These are phyloP conservation scores for Chloebia gouldiae DNA, from an alignment of 2,113 vertebrate genomes.

Conservation along the genomic window DNA sequence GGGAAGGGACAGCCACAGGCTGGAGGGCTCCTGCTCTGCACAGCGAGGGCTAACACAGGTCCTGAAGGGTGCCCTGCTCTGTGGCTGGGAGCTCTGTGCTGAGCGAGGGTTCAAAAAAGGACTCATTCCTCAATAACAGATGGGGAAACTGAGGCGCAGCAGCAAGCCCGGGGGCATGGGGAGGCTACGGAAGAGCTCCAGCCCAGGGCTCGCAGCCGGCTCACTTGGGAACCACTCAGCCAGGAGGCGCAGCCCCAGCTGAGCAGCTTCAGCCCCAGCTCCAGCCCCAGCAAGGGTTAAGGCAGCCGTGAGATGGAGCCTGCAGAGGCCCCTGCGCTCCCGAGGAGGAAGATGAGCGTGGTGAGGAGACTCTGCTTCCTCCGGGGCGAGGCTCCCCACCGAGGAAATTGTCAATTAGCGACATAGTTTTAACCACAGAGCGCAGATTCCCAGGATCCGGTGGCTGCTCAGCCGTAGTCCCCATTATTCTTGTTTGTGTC, in stretches of 20 bases:
- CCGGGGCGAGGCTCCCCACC: background rate
- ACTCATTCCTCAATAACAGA: fast-evolving
- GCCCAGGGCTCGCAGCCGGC: background rate
- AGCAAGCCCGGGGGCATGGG: fast-evolving
- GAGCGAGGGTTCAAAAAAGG: background rate
- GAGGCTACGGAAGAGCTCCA: fast-evolving
- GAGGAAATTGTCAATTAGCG: slow-evolving; percentile 35
- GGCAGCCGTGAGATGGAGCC: background rate
- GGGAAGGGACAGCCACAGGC: fast-evolving
- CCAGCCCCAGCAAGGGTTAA: slow-evolving; percentile 38
- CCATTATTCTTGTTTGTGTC: background rate
- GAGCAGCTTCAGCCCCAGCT: background rate
- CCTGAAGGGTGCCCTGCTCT: background rate
- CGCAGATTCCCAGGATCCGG: background rate
- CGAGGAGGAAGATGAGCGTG: slow-evolving; percentile 5
- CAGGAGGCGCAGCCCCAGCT: fast-evolving
- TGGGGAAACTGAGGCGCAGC: background rate
- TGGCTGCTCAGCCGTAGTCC: background rate
- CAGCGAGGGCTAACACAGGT: fast-evolving
- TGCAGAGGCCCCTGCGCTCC: background rate
- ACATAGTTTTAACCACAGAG: background rate
- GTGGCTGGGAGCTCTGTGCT: background rate
- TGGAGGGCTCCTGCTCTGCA: background rate
- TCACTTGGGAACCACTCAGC: fast-evolving
- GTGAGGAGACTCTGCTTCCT: background rate